These are phyloP conservation scores for Mercenaria mercenaria DNA, from an alignment of 1,140 invertebrate species.

Conservation along the genomic window DNA sequence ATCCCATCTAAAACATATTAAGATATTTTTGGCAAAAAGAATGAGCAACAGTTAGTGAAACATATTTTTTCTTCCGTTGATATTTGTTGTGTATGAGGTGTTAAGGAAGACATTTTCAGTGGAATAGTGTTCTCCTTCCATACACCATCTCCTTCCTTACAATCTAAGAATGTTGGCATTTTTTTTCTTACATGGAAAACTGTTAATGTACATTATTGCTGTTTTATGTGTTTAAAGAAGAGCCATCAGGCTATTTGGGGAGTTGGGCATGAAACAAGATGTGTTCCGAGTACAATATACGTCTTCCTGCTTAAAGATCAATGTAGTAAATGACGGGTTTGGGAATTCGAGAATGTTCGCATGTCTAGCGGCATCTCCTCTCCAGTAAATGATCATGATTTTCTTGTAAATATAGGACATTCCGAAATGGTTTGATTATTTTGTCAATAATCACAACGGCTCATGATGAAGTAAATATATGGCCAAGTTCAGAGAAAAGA, in stretches of 20 bases:
- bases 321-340: constrained; percentile 49
- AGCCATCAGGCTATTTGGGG: constrained; percentile 48
- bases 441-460: constrained; percentile 66
- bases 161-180: not conserved
- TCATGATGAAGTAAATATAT: constrained; percentile 60
- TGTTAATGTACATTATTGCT: constrained; percentile 55
- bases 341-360: constrained; percentile 61
- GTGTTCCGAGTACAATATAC: constrained; percentile 56
- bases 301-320: constrained; percentile 55
- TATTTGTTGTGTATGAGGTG: too few species aligned
- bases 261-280: constrained; percentile 56
- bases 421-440: constrained; percentile 64
- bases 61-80: too few species aligned
- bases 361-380: constrained; percentile 59
- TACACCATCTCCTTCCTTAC: not conserved
- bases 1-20: too few species aligned
- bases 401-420: constrained; percentile 69
- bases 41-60: too few species aligned
- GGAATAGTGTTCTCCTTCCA: not conserved
- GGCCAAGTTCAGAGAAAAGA: constrained; percentile 48
- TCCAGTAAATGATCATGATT: constrained; percentile 67
- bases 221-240: constrained; percentile 63
- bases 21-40: too few species aligned
- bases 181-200: constrained; percentile 12
- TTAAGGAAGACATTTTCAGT: too few species aligned